Evolutionary conservation across 2,113 vertebrate species (phyloP), one percentile per base, ranked within the genome.

Genomic region (Nothocercus julius): DNA sequence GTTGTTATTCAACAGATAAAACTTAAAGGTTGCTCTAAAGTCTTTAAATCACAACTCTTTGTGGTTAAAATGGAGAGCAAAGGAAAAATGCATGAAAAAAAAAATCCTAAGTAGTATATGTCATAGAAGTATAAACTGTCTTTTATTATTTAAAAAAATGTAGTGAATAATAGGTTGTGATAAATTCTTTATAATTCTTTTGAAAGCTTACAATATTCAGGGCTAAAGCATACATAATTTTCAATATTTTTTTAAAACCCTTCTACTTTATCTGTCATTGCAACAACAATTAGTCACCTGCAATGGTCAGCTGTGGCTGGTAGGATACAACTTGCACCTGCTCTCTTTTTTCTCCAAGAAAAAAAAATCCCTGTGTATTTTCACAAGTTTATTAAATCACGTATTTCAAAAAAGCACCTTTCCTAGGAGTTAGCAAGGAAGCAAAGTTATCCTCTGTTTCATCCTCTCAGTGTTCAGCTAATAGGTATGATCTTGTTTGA

Each of bases 91-190:
- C n/a, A 89, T 86, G 61, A 68, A 93, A 90, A 93, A 85, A 91
- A 95, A 97, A 88, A 86, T 82, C 64, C 32, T 87, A n/a, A 86
- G 38, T 89, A 93, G 80, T 91, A 93, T 94, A 95, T 96, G 86
- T 85, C 85, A 85, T 45, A 53, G 84, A 93, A 90, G 77, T 92
- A 94, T 92, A 95, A 91, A 95, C 91, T 82, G 81, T 77, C 95
- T 93, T 30, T 79, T 80, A 36, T 95, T 92, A 28, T 96, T 93
- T 53, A 56, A 72, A 91, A 88, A 84, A 64, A 78, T 75, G 13
- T 51, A 84, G 67, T 82, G 96, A 97, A 92, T 92, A 92, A 85
- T 32, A 47, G 19, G 1, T 89, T 96, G 62, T 66, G 32, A 88
- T 92, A 86, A 96, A 90, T 93, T 93, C 58, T 59, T 47, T 62